A percentile compares a stretch with the other conserved stretches of the same genome.
Evolutionary conservation across 2,797 vertebrate species (phyloP).

Genomic region (Chromis chromis): DNA sequence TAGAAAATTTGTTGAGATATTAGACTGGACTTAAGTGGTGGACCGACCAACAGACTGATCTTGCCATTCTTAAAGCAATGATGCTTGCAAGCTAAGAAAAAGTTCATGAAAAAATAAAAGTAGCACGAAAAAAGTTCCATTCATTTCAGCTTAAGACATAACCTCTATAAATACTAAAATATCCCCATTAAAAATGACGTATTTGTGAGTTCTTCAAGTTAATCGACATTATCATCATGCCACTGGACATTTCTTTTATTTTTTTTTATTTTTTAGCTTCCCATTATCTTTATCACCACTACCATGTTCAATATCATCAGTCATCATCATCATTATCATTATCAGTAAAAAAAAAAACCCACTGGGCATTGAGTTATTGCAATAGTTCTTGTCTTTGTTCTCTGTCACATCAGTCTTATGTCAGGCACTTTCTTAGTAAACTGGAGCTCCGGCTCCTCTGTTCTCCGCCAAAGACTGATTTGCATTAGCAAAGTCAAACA

Average conservation of each 20-base stretch:
- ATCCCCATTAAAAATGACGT: not conserved
- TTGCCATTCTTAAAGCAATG: too few relatives aligned
- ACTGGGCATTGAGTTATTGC: slow-evolving; percentile 37
- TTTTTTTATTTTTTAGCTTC: slow-evolving; percentile 21
- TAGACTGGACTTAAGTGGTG: not conserved
- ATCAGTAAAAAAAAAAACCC: slow-evolving; percentile 29
- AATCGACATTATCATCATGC: slow-evolving; percentile 8
- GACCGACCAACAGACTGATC: too few relatives aligned
- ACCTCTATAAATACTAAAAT: not conserved
- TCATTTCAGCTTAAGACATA: too few relatives aligned
- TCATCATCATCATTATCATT: slow-evolving; percentile 19
- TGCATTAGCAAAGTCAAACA: slow-evolving; percentile 77
- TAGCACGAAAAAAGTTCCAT: not conserved
- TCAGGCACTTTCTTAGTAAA: slow-evolving; percentile 45
- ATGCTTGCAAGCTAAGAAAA: not conserved
- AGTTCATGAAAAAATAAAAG: not conserved
- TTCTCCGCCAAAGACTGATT: slow-evolving; percentile 61
- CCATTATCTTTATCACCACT: slow-evolving; percentile 47
- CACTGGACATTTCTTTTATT: slow-evolving; percentile 26
- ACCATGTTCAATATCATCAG: slow-evolving; percentile 27
- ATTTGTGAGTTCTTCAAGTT: slow-evolving; percentile 4
- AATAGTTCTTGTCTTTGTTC: slow-evolving; percentile 47
- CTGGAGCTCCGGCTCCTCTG: slow-evolving; percentile 27
- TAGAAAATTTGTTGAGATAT: not conserved
- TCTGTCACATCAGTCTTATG: slow-evolving; percentile 44